Evolutionary conservation across 2,113 vertebrate genomes (phyloP).

Genomic region (Chrysemys picta): DNA sequence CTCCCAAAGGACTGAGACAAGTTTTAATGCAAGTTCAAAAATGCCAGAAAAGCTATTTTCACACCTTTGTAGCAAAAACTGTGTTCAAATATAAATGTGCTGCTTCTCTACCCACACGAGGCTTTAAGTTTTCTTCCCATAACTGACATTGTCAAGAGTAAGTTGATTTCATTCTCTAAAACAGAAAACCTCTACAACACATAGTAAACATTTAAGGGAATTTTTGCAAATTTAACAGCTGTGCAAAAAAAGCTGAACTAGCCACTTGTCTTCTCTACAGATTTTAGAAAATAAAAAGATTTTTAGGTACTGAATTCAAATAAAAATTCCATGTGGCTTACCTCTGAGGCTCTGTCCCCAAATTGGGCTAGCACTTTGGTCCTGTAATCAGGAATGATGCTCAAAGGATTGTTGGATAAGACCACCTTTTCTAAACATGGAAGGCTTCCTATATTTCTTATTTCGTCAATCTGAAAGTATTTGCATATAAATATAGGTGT

Average conservation of each 20-base stretch:
- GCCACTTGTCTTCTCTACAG: neutral
- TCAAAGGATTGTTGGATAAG: slow-evolving; percentile 89
- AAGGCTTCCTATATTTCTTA: slow-evolving; percentile 88
- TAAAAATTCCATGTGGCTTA: slow-evolving; percentile 52
- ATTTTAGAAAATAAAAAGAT: neutral
- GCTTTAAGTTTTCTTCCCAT: neutral
- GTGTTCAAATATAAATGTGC: neutral
- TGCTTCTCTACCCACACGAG: neutral
- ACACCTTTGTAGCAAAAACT: neutral
- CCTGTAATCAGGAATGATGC: slow-evolving; percentile 96
- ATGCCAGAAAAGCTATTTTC: fast-evolving
- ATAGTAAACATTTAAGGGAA: neutral
- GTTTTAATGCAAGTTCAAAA: neutral
- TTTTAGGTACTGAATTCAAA: neutral
- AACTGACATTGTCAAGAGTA: fast-evolving
- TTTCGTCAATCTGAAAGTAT: slow-evolving; percentile 89
- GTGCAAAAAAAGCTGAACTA: neutral
- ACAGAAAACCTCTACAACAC: fast-evolving
- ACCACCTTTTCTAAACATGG: slow-evolving; percentile 92
- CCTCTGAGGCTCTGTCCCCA: slow-evolving; percentile 95
- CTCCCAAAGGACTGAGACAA: fast-evolving
- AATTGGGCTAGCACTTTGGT: slow-evolving; percentile 97
- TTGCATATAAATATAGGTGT: neutral
- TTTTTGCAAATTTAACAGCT: neutral
- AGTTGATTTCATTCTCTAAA: fast-evolving